Evolutionary conservation across 1,140 invertebrate genomes (phyloP).

Genomic region (Pogonomyrmex barbatus): DNA sequence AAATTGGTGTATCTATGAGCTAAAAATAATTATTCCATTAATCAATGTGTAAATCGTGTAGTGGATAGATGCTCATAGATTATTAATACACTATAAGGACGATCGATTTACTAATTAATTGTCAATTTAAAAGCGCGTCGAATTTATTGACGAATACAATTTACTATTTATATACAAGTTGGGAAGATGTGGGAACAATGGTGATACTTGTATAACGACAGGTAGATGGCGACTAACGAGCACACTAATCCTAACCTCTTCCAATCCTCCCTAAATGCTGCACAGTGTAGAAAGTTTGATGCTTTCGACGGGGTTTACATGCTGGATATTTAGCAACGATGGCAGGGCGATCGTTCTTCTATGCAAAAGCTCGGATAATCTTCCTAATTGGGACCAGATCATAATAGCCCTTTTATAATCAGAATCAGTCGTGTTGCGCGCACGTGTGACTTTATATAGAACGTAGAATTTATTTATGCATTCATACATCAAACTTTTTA

Average conservation of each 20-base stretch:
- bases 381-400: conserved; percentile 70
- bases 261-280: conserved; percentile 78
- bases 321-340: conserved; percentile 67
- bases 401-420: conserved; percentile 13
- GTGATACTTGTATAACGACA: conserved; percentile 31
- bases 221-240: conserved; percentile 56
- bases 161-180: conserved; percentile 24
- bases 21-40: neutral
- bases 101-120: neutral
- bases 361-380: conserved; percentile 69
- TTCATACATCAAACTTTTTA: neutral
- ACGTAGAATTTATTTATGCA: neutral
- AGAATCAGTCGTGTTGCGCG: neutral
- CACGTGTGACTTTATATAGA: conserved; percentile 3
- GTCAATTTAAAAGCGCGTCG: conserved; percentile 1
- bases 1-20: neutral
- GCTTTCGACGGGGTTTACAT: conserved; percentile 70
- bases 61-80: too few species aligned
- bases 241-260: conserved; percentile 62
- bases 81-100: too few species aligned
- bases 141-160: neutral
- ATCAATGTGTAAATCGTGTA: neutral
- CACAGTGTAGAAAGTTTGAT: conserved; percentile 55
- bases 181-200: conserved; percentile 38
- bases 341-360: conserved; percentile 66